These are phyloP conservation scores for Trachops cirrhosus DNA, from an alignment of 2,797 vertebrate species.

Conservation along the genomic window DNA sequence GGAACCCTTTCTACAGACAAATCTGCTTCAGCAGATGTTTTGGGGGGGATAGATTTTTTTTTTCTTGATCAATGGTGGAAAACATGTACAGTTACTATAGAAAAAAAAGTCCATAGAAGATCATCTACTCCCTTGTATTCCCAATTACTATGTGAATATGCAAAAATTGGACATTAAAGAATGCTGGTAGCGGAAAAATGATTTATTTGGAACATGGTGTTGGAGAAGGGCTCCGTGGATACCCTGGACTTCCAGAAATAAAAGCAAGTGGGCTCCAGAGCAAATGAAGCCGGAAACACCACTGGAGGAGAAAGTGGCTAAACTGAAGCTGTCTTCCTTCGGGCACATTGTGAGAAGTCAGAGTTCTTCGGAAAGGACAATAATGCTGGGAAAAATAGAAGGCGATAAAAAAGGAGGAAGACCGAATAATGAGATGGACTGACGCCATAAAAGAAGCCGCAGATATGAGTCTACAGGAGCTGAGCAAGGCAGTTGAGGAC, in stretches of 20 bases:
- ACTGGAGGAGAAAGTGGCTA: not conserved
- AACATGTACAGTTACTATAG: not conserved
- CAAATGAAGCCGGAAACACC: too few relatives aligned
- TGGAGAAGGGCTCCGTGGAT: not conserved
- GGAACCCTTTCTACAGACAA: conserved; percentile 52
- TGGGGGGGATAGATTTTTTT: conserved; percentile 3
- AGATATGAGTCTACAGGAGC: too few relatives aligned
- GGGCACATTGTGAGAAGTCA: not conserved
- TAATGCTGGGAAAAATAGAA: not conserved
- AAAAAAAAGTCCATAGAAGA: not conserved
- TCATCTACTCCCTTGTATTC: not conserved
- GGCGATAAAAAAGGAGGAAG: not conserved
- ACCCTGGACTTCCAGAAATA: not conserved
- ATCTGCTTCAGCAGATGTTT: conserved; percentile 66
- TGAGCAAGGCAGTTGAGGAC: not conserved
- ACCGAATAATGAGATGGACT: too few relatives aligned
- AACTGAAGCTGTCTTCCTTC: not conserved
- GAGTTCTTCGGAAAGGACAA: not conserved
- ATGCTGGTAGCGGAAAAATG: not conserved
- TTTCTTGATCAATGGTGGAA: conserved; percentile 35
- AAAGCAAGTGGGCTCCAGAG: not conserved
- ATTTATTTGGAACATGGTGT: not conserved
- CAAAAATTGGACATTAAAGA: not conserved
- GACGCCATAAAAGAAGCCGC: too few relatives aligned
- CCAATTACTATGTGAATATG: not conserved